Conservation (phyloP, 1,140 invertebrate genomes). For the Argopecten irradians region DNA sequence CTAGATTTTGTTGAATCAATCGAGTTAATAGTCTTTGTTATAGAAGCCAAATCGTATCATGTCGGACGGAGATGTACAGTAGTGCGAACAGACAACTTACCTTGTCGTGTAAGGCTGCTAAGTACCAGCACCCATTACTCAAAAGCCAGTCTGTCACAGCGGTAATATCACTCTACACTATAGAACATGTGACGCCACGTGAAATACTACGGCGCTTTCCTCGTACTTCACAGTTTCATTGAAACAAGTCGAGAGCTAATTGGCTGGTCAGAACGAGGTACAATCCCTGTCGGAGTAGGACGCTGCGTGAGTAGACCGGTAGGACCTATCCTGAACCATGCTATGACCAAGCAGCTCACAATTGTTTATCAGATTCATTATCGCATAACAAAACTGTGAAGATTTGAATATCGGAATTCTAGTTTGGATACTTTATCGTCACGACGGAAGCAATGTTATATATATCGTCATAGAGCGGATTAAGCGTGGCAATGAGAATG, state of each 20-base stretch:
- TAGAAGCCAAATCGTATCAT: too few relatives aligned
- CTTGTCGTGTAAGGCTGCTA: neutral
- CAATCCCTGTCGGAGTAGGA: neutral
- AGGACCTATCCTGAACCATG: neutral
- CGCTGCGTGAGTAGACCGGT: neutral
- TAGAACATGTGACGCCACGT: neutral
- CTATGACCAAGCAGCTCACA: neutral
- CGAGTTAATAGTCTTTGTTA: too few relatives aligned
- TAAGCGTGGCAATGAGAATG: too few relatives aligned
- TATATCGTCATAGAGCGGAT: too few relatives aligned
- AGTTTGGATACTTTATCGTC: too few relatives aligned
- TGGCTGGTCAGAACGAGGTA: constrained; percentile 1
- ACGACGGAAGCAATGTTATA: too few relatives aligned
- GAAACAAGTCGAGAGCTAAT: neutral
- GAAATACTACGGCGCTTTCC: neutral
- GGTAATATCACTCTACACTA: neutral
- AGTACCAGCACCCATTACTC: neutral
- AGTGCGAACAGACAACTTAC: neutral
- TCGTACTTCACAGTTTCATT: neutral
- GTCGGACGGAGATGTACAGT: neutral
- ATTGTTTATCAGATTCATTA: neutral
- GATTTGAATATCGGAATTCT: too few relatives aligned
- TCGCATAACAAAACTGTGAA: too few relatives aligned
- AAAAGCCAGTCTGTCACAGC: neutral
- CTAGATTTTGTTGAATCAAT: too few relatives aligned